These are phyloP conservation scores for Caenorhabditis afra DNA, from an alignment of 2,888 invertebrate species.

Conservation along the genomic window DNA sequence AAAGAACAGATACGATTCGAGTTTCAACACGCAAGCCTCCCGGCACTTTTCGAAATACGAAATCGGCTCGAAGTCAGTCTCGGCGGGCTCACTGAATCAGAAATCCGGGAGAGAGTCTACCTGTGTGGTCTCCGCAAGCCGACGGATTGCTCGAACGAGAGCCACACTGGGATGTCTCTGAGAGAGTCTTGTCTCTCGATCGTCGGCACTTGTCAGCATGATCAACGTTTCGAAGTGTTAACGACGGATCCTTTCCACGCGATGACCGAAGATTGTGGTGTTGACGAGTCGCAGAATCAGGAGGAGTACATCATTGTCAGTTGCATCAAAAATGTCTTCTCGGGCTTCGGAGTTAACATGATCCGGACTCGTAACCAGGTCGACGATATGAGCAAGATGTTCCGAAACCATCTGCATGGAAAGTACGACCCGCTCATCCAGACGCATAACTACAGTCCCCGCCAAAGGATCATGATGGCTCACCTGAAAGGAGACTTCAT, in stretches of 20 bases:
- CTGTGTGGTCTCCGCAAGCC: slow-evolving; percentile 31
- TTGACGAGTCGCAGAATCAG: slow-evolving; percentile 43
- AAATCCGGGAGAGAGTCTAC: slow-evolving; percentile 29
- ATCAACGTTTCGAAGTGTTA: slow-evolving; percentile 41
- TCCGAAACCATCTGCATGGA: slow-evolving; percentile 51
- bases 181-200: slow-evolving; percentile 43
- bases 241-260: slow-evolving; percentile 57
- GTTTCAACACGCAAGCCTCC: slow-evolving; percentile 53
- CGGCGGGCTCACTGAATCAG: slow-evolving; percentile 23
- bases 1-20: slow-evolving; percentile 54
- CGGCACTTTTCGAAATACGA: slow-evolving; percentile 51
- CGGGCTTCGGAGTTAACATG: slow-evolving; percentile 32
- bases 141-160: neutral
- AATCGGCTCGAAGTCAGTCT: slow-evolving; percentile 46
- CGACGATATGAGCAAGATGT: slow-evolving; percentile 26
- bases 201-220: slow-evolving; percentile 12
- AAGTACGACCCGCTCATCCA: slow-evolving; percentile 44
- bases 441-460: slow-evolving; percentile 66
- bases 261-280: slow-evolving; percentile 53
- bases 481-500: slow-evolving; percentile 62
- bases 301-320: slow-evolving; percentile 52
- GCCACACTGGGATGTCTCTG: neutral
- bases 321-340: slow-evolving; percentile 47
- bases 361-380: slow-evolving; percentile 25
- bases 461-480: slow-evolving; percentile 70